Evolutionary conservation across 2,888 invertebrate genomes (phyloP).

Genomic region (Carcina quercana): DNA sequence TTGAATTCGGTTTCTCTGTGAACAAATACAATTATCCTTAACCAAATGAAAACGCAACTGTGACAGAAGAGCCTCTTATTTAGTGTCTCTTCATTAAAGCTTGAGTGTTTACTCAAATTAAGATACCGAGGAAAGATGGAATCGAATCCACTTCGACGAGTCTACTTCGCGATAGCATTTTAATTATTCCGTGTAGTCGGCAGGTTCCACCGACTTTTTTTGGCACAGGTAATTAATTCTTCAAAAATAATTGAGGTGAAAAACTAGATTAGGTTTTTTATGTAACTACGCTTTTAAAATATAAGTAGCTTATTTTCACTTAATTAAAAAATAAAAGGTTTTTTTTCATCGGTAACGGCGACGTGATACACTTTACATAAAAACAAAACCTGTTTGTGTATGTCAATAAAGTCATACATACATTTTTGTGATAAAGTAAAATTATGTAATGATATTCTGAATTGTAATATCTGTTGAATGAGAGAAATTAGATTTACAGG

Average conservation of each 20-base stretch:
- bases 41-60: constrained; percentile 42
- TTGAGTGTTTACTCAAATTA: constrained; percentile 64
- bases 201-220: constrained; percentile 2
- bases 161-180: constrained; percentile 26
- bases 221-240: constrained; percentile 4
- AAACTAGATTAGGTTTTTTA: constrained; percentile 2
- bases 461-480: too few species aligned
- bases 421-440: too few species aligned
- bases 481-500: too few species aligned
- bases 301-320: too few species aligned
- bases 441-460: too few species aligned
- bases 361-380: too few species aligned
- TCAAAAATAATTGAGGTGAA: constrained; percentile 2
- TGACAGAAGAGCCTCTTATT: constrained; percentile 40
- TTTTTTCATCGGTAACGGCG: too few species aligned
- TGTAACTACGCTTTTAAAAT: too few species aligned
- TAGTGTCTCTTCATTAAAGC: constrained; percentile 55
- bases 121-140: constrained; percentile 35
- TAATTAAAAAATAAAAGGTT: too few species aligned
- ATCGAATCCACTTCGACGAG: constrained; percentile 29
- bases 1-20: constrained; percentile 24
- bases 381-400: too few species aligned
- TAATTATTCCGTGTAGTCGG: constrained; percentile 25
- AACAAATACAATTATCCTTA: constrained; percentile 47
- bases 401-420: too few species aligned